Evolutionary conservation across 2,113 vertebrate genomes (phyloP), one percentile per base, ranked within the genome.

Genomic region (Psephotus haematonotus): DNA sequence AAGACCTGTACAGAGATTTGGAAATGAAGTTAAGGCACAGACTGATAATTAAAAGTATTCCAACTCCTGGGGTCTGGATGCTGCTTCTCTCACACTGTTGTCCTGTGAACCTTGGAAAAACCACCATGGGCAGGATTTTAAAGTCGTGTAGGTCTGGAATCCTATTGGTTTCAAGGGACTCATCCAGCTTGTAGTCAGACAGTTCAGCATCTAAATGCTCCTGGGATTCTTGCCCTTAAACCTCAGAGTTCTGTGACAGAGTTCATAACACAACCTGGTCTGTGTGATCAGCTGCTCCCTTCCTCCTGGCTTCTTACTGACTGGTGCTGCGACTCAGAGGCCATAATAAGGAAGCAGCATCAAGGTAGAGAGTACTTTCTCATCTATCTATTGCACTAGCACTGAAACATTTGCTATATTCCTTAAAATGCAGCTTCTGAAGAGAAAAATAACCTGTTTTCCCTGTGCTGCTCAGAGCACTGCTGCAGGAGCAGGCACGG

Each of bases 261-360:
- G 96, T 90, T 88, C 75, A 5, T 37, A 33, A 70, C 76, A 49
- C 86, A 86, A 65, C 89, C 84, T 65, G 82, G 44, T 92, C 70
- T 60, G 75, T 37, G 50, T 82, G 95, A 84, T 97, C 94, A 95
- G 97, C 97, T 91, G 79, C 96, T 97, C 68, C 75, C 39, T 74
- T 65, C 67, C 84, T 70, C 74, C 82, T 17, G 67, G 17, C 74
- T 71, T 24, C 63, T 33, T 44, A 7, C 2, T 35, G 76, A 49
- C 67, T 83, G 69, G 44, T 81, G 43, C 50, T 82, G 60, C 6
- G 27, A 52, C 39, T 49, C 11, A 1, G 74, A 90, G 77, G 63
- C 86, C 44, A 63, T 91, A 62, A 25, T 39, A 39, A 76, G n/a
- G 24, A 68, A 59, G 50, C 17, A 47, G 78, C n/a, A 25, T 10